Percentiles rank a stretch among this genome's conserved stretches.
Conservation (phyloP, 2,888 invertebrate genomes). For the Neocrepidodera transversa region DNA sequence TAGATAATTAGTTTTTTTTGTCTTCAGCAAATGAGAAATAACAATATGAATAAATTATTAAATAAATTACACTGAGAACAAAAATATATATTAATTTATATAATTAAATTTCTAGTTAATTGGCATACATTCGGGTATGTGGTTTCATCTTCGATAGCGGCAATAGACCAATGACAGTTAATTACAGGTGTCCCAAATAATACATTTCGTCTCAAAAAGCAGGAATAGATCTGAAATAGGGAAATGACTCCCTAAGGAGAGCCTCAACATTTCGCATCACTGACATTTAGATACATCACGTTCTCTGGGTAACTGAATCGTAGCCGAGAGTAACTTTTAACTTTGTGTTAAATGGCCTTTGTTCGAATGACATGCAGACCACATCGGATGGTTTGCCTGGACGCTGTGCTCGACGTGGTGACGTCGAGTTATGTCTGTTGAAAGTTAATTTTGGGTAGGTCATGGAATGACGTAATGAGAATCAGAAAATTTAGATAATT, state of each 20-base stretch:
- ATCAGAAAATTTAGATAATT: no score
- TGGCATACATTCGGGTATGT: not conserved
- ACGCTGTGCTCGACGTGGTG: conserved; percentile 16
- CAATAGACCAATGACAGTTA: conserved; percentile 19
- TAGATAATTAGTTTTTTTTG: no score
- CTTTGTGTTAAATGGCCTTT: conserved; percentile 48
- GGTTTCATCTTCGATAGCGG: not conserved
- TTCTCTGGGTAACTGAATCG: conserved; percentile 39
- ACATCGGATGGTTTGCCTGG: conserved; percentile 11
- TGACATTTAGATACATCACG: conserved; percentile 47
- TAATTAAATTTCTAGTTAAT: no score
- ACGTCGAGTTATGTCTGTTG: conserved; percentile 6
- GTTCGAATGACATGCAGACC: conserved; percentile 33
- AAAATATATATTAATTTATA: no score
- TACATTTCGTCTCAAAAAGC: conserved; percentile 13
- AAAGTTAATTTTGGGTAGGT: not conserved
- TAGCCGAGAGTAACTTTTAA: conserved; percentile 46
- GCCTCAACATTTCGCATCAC: conserved; percentile 39
- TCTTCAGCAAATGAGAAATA: no score
- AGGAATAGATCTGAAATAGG: conserved; percentile 7
- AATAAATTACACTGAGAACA: no score
- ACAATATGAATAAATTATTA: no score
- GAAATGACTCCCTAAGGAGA: conserved; percentile 35
- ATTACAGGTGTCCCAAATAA: conserved; percentile 15
- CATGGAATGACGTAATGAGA: no score